These are phyloP conservation scores for Marronus borbonicus DNA, from an alignment of 2,888 invertebrate species.

Conservation along the genomic window DNA sequence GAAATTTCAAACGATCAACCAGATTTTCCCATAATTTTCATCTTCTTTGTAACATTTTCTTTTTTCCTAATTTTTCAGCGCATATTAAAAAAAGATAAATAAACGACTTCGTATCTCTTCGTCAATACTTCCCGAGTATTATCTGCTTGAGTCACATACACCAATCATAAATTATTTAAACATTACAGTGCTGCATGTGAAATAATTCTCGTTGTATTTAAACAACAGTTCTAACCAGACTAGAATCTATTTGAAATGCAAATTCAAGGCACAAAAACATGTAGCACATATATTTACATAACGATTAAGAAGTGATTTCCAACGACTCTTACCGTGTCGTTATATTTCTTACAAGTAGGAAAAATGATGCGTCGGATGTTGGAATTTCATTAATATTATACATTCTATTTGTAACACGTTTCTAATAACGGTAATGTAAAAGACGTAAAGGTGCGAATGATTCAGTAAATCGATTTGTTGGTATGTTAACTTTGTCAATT, in stretches of 20 bases:
- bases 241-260: background rate
- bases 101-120: background rate
- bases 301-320: background rate
- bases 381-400: background rate
- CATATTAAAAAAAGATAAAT: no score
- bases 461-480: constrained; percentile 6
- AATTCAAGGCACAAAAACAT: background rate
- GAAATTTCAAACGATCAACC: no score
- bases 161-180: no score
- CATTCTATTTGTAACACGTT: no score
- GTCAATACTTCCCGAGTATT: no score
- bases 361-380: background rate
- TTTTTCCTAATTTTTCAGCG: no score
- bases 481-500: constrained; percentile 4
- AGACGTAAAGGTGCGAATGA: background rate
- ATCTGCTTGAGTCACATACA: no score
- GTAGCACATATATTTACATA: background rate
- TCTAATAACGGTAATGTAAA: no score
- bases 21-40: no score
- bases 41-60: no score
- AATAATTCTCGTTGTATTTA: background rate
- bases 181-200: no score
- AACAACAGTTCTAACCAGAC: background rate
- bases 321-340: background rate
- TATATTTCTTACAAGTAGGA: background rate